phyloP scores from a whole-genome alignment of 1,140 invertebrate genomes.

The Orchesella cincta region DNA sequence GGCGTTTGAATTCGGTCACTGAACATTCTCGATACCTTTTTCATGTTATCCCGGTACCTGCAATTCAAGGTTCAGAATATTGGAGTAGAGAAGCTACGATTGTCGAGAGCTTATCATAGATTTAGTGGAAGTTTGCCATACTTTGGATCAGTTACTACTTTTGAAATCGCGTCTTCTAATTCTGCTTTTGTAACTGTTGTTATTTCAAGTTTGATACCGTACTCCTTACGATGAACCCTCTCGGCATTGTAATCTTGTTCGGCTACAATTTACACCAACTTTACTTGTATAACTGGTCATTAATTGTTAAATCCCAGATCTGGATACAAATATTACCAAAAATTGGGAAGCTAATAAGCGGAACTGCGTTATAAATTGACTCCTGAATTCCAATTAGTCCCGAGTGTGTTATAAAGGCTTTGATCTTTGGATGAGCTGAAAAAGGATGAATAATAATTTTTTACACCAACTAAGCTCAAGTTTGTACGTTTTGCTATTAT shows the following conservation, averaged over 20 bases:
- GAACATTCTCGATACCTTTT: constrained; percentile 58
- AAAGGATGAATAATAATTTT: too few species aligned
- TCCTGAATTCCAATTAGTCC: constrained; percentile 57
- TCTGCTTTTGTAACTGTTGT: constrained; percentile 39
- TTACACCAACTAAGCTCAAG: too few species aligned
- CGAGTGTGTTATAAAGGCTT: constrained; percentile 58
- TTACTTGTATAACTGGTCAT: background rate
- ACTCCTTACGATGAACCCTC: constrained; percentile 38
- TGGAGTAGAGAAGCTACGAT: background rate
- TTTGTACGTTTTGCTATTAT: too few species aligned
- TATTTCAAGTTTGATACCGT: constrained; percentile 46
- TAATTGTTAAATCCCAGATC: background rate
- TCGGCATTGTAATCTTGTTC: constrained; percentile 49
- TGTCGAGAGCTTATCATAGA: background rate
- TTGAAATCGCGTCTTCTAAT: constrained; percentile 33
- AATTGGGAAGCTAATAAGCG: constrained; percentile 56
- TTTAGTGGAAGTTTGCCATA: background rate
- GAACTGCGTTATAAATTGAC: constrained; percentile 55
- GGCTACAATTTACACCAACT: too few species aligned
- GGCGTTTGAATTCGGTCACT: constrained; percentile 43
- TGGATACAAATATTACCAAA: too few species aligned
- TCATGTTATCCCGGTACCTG: constrained; percentile 58
- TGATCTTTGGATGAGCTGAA: constrained; percentile 52
- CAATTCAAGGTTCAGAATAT: background rate
- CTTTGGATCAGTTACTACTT: constrained; percentile 30